A percentile compares a stretch with the other conserved stretches of the same genome.
These are phyloP conservation scores for Nomada goodeniana DNA, from an alignment of 2,888 invertebrate species.

Conservation along the genomic window DNA sequence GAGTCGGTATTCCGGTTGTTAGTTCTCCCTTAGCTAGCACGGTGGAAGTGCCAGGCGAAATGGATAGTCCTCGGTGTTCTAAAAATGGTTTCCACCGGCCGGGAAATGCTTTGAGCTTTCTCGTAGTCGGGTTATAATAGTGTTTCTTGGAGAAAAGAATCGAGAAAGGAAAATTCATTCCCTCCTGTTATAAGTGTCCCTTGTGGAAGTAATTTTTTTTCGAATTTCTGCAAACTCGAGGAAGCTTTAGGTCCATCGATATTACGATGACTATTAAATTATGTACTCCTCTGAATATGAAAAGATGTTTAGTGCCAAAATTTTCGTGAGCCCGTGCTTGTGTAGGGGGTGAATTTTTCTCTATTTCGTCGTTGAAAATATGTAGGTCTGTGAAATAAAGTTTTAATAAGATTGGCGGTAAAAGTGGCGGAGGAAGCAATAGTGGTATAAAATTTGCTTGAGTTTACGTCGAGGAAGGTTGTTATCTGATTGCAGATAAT, in stretches of 20 bases:
- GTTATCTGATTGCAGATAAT: neutral
- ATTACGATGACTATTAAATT: neutral
- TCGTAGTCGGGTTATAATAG: neutral
- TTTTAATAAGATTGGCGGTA: too few relatives aligned
- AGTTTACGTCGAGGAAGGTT: neutral
- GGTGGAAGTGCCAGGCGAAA: slow-evolving; percentile 54
- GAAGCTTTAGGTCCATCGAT: neutral
- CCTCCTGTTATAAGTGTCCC: neutral
- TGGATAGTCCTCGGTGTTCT: slow-evolving; percentile 60
- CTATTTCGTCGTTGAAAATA: too few relatives aligned
- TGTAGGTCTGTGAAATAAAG: too few relatives aligned
- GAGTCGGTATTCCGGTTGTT: slow-evolving; percentile 35
- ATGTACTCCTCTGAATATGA: neutral
- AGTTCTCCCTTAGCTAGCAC: slow-evolving; percentile 44
- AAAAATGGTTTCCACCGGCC: slow-evolving; percentile 61
- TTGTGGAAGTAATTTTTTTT: neutral
- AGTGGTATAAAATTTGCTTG: neutral
- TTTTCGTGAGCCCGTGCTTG: neutral
- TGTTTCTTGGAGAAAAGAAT: slow-evolving; percentile 30
- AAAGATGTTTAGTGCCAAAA: neutral
- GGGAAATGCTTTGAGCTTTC: slow-evolving; percentile 46
- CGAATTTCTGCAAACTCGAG: neutral
- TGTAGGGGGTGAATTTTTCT: too few relatives aligned
- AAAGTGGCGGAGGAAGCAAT: too few relatives aligned
- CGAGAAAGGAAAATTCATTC: neutral